Evolutionary conservation across 2,113 vertebrate species (phyloP), one percentile per base, ranked within the genome.

Genomic region (Anhinga anhinga): DNA sequence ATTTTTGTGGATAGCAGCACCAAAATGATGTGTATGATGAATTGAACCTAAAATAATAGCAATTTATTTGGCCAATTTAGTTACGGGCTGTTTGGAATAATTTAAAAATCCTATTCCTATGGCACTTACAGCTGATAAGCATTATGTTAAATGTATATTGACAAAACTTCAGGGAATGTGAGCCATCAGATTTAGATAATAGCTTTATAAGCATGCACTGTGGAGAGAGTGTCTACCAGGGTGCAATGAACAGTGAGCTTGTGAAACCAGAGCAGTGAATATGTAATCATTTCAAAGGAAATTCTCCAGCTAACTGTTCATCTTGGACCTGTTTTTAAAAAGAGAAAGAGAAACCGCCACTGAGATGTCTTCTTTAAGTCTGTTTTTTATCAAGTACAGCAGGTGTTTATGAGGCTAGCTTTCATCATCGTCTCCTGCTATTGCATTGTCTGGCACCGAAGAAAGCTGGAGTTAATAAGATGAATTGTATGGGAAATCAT

Each of bases 41-140:
- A 66, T 27, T 36, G 66, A 88, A 69, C 27, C 14, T 69, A 36
- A 92, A 90, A 36, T 4, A 16, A 62, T 30, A 73, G 25, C 40
- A 62, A 73, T 61, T 70, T 86, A 66, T 95, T 95, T 52, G 7
- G 40, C 40, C 70, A 71, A 52, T 92, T 90, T 56, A 72, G 25
- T 90, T 88, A 34, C 5, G 8, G 20, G 22, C 53, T 73, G 34
- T 44, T 92, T 34, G 67, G n/a, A 86, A 55, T 61, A 52, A 83
- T 83, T 83, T 42, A 53, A 81, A 93, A 50, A 20, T 7, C 36
- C 16, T 55, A 7, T 22, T 17, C 30, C 58, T 52, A 1, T 80
- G 49, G 26, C 25, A 65, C 55, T 76, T 85, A 42, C 2, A 49
- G 14, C 42, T 83, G 88, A 61, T 93, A 59, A 88, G 22, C 36